These are phyloP conservation scores for Heliothis virescens DNA, from an alignment of 1,140 invertebrate genomes.

Conservation along the genomic window DNA sequence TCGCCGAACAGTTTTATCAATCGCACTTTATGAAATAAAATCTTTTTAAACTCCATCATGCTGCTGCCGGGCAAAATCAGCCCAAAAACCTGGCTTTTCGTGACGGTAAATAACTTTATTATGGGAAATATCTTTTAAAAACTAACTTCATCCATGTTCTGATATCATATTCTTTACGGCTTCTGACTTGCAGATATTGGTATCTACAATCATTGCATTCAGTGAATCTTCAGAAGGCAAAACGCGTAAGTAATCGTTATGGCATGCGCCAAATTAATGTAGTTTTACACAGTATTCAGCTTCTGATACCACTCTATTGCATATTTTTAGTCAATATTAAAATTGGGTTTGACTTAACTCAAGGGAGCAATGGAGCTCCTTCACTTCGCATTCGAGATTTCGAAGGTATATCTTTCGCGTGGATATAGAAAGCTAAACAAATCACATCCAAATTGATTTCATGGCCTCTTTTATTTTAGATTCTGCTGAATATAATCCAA, in stretches of 20 bases:
- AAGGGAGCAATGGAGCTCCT: slow-evolving; percentile 61
- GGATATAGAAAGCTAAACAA: neutral
- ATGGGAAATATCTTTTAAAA: neutral
- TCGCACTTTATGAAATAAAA: slow-evolving; percentile 39
- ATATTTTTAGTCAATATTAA: slow-evolving; percentile 68
- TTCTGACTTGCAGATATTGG: slow-evolving; percentile 4
- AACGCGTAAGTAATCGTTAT: slow-evolving; percentile 55
- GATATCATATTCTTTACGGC: neutral
- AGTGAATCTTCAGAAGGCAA: slow-evolving; percentile 55
- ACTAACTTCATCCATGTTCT: neutral
- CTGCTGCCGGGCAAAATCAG: slow-evolving; percentile 46
- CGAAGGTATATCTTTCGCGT: slow-evolving; percentile 58
- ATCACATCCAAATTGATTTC: neutral
- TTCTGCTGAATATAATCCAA: slow-evolving; percentile 43
- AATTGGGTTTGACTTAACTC: slow-evolving; percentile 70
- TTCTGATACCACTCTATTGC: slow-evolving; percentile 3
- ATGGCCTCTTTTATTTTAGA: slow-evolving; percentile 30
- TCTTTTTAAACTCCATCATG: slow-evolving; percentile 53
- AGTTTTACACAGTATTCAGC: neutral
- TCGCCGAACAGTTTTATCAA: slow-evolving; percentile 45
- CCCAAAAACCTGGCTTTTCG: slow-evolving; percentile 54
- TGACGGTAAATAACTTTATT: slow-evolving; percentile 56
- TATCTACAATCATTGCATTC: slow-evolving; percentile 44
- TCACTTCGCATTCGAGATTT: slow-evolving; percentile 64
- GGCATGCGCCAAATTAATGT: neutral